A percentile compares a stretch with the other conserved stretches of the same genome.
phyloP scores from a whole-genome alignment of 1,140 invertebrate species.

The Nautilus pompilius region DNA sequence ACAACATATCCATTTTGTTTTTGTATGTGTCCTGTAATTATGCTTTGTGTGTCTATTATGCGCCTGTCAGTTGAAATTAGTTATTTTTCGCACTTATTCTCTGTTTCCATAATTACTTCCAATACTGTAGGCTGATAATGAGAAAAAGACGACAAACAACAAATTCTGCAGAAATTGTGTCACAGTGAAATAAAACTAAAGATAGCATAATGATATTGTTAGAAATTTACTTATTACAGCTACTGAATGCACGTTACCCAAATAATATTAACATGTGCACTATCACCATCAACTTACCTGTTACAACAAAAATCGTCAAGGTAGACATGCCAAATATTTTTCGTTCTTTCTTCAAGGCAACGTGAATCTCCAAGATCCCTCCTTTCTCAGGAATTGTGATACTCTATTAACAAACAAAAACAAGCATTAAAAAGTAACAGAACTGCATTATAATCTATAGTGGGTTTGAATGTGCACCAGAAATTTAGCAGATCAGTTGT shows the following conservation, averaged over 20 bases:
- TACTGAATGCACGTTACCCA: background rate
- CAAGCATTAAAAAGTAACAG: background rate
- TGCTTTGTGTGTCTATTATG: too few relatives aligned
- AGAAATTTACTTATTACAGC: background rate
- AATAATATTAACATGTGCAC: background rate
- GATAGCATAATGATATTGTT: background rate
- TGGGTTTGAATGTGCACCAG: background rate
- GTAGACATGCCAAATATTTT: constrained; percentile 20
- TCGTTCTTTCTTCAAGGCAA: constrained; percentile 8
- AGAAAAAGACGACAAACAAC: background rate
- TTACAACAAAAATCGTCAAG: constrained; percentile 12
- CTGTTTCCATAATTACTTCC: background rate
- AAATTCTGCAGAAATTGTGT: background rate
- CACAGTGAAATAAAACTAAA: background rate
- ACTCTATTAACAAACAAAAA: constrained; percentile 6
- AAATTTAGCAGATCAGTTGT: too few relatives aligned
- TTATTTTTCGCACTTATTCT: too few relatives aligned
- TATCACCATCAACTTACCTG: constrained; percentile 7
- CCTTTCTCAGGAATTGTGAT: constrained; percentile 3
- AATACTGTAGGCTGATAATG: background rate
- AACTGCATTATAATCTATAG: background rate
- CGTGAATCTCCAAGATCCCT: background rate
- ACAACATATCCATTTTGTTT: too few relatives aligned
- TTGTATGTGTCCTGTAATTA: too few relatives aligned
- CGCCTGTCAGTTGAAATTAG: too few relatives aligned